These are phyloP conservation scores for Ophioderma brevispina DNA, from an alignment of 35 echinoderm and acorn worm species.

Conservation along the genomic window DNA sequence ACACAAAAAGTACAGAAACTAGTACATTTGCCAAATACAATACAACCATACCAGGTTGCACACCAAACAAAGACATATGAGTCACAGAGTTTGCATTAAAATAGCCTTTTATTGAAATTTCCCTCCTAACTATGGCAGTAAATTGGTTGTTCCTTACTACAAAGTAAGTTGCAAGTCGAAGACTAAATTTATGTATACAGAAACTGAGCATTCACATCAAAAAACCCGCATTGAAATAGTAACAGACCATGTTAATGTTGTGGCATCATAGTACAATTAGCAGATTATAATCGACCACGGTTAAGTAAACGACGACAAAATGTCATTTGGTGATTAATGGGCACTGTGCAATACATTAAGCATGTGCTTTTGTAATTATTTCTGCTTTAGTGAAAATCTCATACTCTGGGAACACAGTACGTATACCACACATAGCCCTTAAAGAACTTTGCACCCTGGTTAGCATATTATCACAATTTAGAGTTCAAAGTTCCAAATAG, in stretches of 20 bases:
- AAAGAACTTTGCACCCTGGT: too few species aligned
- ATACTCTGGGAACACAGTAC: too few species aligned
- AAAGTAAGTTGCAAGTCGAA: conserved; percentile 10
- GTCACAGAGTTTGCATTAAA: background rate
- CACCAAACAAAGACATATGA: background rate
- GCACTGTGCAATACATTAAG: background rate
- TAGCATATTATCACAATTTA: too few species aligned
- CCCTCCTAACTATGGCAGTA: background rate
- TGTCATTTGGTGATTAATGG: background rate
- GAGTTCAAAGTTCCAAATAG: too few species aligned
- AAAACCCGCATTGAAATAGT: background rate
- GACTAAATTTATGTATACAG: background rate
- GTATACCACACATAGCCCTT: too few species aligned
- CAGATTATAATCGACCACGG: background rate
- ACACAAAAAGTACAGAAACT: background rate
- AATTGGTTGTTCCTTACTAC: conserved; percentile 1
- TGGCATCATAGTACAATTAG: background rate
- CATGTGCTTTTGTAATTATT: background rate
- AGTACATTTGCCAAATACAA: background rate
- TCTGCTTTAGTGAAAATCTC: background rate
- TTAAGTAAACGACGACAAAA: background rate
- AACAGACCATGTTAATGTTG: background rate
- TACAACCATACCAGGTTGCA: too few species aligned
- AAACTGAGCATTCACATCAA: background rate
- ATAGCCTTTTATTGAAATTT: background rate